phyloP scores from a whole-genome alignment of 2,797 vertebrate species.

The Selene dorsalis region DNA sequence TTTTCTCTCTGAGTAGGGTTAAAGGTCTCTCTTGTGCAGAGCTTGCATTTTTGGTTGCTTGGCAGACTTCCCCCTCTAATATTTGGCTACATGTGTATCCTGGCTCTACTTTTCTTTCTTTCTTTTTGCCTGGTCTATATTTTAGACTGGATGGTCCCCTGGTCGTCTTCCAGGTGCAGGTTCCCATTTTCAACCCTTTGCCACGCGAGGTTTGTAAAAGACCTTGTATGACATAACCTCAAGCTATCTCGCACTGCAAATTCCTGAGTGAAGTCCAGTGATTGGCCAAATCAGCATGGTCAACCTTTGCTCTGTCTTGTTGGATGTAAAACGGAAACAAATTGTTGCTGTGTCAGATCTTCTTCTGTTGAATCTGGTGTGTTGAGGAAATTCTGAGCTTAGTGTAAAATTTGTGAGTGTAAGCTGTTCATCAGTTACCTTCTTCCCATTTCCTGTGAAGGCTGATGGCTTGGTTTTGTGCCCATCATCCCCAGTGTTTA shows the following conservation, averaged over 20 bases:
- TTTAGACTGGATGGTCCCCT: not conserved
- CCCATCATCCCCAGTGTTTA: slow-evolving; percentile 10
- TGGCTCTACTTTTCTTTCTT: too few species aligned
- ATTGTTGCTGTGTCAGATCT: slow-evolving; percentile 6
- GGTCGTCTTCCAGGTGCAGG: not conserved
- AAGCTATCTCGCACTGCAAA: slow-evolving; percentile 37
- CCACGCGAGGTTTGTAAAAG: not conserved
- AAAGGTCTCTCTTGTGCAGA: slow-evolving; percentile 75
- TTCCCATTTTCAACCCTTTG: not conserved
- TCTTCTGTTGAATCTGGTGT: slow-evolving; percentile 5
- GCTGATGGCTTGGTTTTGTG: slow-evolving; percentile 27
- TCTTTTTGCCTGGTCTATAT: not conserved
- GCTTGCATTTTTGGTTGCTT: slow-evolving; percentile 50
- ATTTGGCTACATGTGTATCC: too few species aligned
- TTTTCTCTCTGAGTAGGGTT: slow-evolving; percentile 50
- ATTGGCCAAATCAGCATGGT: slow-evolving; percentile 22
- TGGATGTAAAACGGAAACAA: not conserved
- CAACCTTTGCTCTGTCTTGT: slow-evolving; percentile 56
- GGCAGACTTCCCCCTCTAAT: slow-evolving; percentile 44
- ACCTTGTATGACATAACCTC: slow-evolving; percentile 35
- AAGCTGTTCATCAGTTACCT: slow-evolving; percentile 19
- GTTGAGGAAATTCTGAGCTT: not conserved
- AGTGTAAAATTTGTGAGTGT: slow-evolving; percentile 26
- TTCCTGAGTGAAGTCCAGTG: slow-evolving; percentile 61
- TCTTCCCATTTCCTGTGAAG: slow-evolving; percentile 8